Conservation (phyloP, 2,797 vertebrate species). For the Pseudochirops cupreus region DNA sequence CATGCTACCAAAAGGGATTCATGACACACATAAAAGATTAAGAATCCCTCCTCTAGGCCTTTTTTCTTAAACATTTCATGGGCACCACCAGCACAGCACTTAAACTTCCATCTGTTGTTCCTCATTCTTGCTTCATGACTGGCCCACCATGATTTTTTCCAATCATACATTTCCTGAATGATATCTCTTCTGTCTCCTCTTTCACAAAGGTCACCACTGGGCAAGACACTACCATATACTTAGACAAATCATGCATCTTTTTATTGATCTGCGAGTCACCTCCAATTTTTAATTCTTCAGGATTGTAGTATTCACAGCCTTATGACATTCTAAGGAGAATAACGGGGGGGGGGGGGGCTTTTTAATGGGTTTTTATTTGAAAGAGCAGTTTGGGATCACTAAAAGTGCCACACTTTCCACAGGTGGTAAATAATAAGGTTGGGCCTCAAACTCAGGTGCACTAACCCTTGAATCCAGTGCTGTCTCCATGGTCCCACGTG, state of each 20-base stretch:
- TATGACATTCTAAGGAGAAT: background rate
- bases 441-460: background rate
- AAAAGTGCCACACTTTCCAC: background rate
- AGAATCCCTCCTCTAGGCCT: background rate
- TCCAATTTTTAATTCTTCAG: background rate
- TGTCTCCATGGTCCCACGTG: background rate
- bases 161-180: background rate
- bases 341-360: background rate
- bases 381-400: background rate
- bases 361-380: background rate
- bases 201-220: background rate
- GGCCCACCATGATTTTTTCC: background rate
- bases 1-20: background rate
- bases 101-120: background rate
- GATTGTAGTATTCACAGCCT: background rate
- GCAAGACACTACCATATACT: background rate
- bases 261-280: background rate
- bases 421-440: background rate
- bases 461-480: background rate
- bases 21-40: background rate
- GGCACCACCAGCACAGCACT: background rate
- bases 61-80: background rate
- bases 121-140: background rate
- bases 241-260: background rate
- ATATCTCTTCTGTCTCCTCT: background rate